Conservation (phyloP, 2,797 vertebrate species). For the Pteronotus mesoamericanus region DNA sequence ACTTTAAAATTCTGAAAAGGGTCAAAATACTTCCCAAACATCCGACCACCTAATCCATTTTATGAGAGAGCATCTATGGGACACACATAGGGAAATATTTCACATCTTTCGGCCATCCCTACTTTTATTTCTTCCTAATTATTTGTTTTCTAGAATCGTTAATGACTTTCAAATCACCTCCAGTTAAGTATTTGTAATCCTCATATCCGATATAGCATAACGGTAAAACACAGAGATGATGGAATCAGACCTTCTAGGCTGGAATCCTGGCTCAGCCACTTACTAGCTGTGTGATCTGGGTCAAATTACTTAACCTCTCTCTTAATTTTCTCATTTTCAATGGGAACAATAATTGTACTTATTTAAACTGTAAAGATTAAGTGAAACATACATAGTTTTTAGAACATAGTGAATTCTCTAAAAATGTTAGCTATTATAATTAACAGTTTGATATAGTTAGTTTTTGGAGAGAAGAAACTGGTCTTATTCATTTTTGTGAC, state of each 20-base stretch:
- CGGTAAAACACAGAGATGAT: neutral
- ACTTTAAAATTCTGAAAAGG: neutral
- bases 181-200: neutral
- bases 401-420: neutral
- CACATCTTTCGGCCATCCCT: neutral
- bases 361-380: neutral
- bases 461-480: neutral
- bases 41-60: neutral
- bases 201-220: neutral
- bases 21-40: neutral
- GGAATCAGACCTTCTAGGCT: neutral
- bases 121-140: constrained; percentile 20
- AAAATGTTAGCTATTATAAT: neutral
- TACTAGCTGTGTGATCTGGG: neutral
- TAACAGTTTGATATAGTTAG: neutral
- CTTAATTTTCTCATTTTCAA: constrained; percentile 30
- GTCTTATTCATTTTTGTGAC: neutral
- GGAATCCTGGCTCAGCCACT: neutral
- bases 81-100: neutral
- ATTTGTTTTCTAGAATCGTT: neutral
- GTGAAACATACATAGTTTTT: neutral
- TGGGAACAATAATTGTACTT: neutral
- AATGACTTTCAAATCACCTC: neutral
- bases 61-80: neutral
- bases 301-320: neutral